phyloP scores from a whole-genome alignment of 2,113 vertebrate species.

The Oreochromis tanganicae region DNA sequence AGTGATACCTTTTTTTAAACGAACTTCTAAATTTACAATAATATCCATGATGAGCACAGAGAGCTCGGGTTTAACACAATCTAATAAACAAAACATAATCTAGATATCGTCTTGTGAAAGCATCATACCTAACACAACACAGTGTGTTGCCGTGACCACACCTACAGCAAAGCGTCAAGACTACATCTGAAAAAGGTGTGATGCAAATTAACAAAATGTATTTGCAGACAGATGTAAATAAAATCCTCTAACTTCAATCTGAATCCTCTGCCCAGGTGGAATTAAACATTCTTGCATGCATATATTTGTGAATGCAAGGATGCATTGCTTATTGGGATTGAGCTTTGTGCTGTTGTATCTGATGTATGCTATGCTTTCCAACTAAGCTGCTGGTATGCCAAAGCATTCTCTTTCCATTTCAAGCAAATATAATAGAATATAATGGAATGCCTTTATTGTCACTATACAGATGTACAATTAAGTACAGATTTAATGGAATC shows the following conservation, averaged over 20 bases:
- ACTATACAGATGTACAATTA: neutral
- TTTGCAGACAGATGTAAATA: neutral
- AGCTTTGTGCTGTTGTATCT: neutral
- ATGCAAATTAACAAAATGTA: neutral
- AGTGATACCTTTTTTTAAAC: neutral
- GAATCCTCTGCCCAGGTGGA: neutral
- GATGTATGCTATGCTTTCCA: neutral
- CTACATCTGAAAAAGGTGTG: neutral
- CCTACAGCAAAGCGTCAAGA: neutral
- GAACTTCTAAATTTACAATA: neutral
- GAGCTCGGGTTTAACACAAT: neutral
- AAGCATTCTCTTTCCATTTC: neutral
- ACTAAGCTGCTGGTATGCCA: neutral
- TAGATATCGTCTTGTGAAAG: neutral
- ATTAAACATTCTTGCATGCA: neutral
- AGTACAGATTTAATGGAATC: neutral
- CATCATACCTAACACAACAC: neutral
- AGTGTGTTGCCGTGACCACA: neutral
- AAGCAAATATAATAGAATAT: rapidly evolving
- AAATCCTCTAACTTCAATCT: neutral
- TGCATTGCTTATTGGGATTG: neutral
- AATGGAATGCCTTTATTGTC: neutral
- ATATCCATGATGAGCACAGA: neutral
- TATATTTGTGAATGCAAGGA: neutral
- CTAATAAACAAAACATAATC: neutral